These are phyloP conservation scores for Nymphalis urticae DNA, from an alignment of 2,888 invertebrate species.

Conservation along the genomic window DNA sequence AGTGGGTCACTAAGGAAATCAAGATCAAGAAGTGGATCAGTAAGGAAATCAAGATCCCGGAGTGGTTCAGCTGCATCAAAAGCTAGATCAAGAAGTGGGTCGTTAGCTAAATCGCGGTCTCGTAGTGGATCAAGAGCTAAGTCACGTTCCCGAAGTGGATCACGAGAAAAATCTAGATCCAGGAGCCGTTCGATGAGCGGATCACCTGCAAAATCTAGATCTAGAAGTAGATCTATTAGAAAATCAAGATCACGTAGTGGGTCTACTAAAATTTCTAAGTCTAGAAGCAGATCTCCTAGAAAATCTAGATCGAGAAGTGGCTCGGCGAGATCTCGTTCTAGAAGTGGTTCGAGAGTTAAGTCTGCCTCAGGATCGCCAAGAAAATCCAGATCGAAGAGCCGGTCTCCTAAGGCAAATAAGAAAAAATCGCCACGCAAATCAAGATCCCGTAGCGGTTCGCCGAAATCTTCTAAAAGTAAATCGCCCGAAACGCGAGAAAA, in stretches of 20 bases:
- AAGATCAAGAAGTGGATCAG: background rate
- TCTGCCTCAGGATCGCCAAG: constrained; percentile 25
- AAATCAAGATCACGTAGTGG: constrained; percentile 50
- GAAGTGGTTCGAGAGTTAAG: constrained; percentile 35
- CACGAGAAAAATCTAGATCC: constrained; percentile 38
- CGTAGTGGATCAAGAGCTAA: constrained; percentile 43
- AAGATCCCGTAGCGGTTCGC: constrained; percentile 37
- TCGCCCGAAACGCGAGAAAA: constrained; percentile 40
- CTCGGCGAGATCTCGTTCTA: constrained; percentile 35
- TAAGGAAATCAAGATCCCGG: constrained; percentile 38
- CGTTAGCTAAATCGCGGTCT: constrained; percentile 44
- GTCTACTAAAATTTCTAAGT: constrained; percentile 40
- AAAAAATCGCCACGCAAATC: constrained; percentile 27
- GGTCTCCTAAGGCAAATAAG: constrained; percentile 30
- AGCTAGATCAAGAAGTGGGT: constrained; percentile 49
- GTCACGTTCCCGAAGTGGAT: constrained; percentile 40
- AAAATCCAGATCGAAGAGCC: constrained; percentile 40
- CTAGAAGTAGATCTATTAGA: constrained; percentile 48
- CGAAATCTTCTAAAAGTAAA: constrained; percentile 41
- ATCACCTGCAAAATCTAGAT: constrained; percentile 40
- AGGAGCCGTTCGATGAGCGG: constrained; percentile 44
- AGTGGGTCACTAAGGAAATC: constrained; percentile 7
- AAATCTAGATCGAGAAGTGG: constrained; percentile 42
- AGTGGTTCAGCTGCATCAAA: constrained; percentile 47
- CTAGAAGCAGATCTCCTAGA: constrained; percentile 45